These are phyloP conservation scores for Trachelus troglodyta DNA, from an alignment of 2,888 invertebrate genomes.

Conservation along the genomic window DNA sequence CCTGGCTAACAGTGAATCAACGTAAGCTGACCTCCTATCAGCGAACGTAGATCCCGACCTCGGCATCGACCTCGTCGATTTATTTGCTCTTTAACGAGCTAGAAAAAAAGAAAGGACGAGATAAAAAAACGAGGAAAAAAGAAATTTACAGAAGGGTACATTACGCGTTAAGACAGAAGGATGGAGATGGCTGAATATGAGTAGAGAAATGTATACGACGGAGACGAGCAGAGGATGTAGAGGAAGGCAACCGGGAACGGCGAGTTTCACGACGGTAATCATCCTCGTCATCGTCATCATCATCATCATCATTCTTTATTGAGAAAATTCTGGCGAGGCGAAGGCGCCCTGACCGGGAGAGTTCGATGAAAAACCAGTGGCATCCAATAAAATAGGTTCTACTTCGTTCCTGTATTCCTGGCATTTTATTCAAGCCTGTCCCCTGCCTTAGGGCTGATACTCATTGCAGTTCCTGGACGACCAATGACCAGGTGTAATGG, in stretches of 20 bases:
- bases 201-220: slow-evolving; percentile 1
- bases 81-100: slow-evolving; percentile 53
- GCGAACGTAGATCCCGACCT: slow-evolving; percentile 44
- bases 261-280: slow-evolving; percentile 21
- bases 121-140: neutral
- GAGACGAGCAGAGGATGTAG: slow-evolving; percentile 14
- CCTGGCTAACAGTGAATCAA: slow-evolving; percentile 48
- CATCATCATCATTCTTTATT: slow-evolving; percentile 29
- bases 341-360: neutral
- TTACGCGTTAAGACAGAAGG: neutral
- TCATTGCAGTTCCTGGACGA: too few relatives aligned
- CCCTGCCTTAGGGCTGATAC: too few relatives aligned
- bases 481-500: too few relatives aligned
- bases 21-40: slow-evolving; percentile 51
- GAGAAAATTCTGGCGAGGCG: neutral
- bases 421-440: neutral
- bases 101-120: slow-evolving; percentile 31
- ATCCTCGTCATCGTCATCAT: slow-evolving; percentile 33
- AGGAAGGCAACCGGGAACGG: slow-evolving; percentile 12
- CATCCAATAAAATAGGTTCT: neutral
- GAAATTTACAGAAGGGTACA: neutral
- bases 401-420: neutral
- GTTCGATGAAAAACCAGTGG: neutral
- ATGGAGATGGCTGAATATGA: neutral
- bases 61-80: slow-evolving; percentile 49